Evolutionary conservation across 1,140 invertebrate genomes (phyloP), one percentile per base, ranked within the genome.

Genomic region (Drosophila kurseongensis): DNA sequence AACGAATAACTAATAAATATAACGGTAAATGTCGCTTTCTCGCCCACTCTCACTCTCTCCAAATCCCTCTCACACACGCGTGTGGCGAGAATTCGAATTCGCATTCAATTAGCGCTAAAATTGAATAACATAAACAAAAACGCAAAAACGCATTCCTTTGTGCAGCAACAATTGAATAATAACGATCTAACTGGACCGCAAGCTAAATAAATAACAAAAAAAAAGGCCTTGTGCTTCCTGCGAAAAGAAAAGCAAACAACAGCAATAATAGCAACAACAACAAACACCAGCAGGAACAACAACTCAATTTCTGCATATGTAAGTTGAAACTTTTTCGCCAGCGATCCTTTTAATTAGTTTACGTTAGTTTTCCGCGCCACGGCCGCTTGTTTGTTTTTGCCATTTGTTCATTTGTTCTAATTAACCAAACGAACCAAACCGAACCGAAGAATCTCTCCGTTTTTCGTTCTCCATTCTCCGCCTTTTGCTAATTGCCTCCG

Each of bases 281-380:
- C 10, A 73, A 73, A 59, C 36, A 68, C 40, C 14, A 75, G 54
- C 54, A 62, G 35, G 65, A 78, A 61, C 65, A 66, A 81, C 75
- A 89, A 86, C 67, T 77, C 63, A 88, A 78, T 78, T 78, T 86
- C 78, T 78, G 82, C 78, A 85, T 85, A 85, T 85, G 81, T 85
- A 85, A 85, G 81, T 85, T 40, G 77, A 78, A 75, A 73, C 50
- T 74, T 75, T 56, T 50, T 48, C 50, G 44, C 27, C 51, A 38
- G 59, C 80, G 80, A 82, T 83, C 80, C 80, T 83, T 79, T 83
- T 79, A 75, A 83, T 83, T 83, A 79, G 80, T 79, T 82, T 84
- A 83, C 80, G 67, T 82, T 82, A 80, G 65, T 57, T 75, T 78
- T 81, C 42, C 63, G 79, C 52, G n/a, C 27, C 12, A 35, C 42